These are phyloP conservation scores for Halichoeres trimaculatus DNA, from an alignment of 2,113 vertebrate genomes.

Conservation along the genomic window DNA sequence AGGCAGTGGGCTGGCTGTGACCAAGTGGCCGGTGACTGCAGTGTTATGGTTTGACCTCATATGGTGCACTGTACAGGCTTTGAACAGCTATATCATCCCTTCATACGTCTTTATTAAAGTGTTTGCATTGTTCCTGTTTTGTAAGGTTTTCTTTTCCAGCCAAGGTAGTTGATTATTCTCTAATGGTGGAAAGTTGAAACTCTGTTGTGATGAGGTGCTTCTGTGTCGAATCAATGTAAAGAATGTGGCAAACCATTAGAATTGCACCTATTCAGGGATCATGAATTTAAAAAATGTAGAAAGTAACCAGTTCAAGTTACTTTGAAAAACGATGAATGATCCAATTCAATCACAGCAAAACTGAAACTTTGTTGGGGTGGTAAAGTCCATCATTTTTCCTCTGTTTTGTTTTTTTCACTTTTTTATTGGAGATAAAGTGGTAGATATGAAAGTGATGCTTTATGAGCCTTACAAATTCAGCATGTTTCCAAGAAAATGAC, in stretches of 20 bases:
- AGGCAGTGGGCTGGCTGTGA: conserved; percentile 4
- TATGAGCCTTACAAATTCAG: too few relatives aligned
- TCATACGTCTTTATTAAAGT: not conserved
- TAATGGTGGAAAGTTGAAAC: too few relatives aligned
- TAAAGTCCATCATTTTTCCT: not conserved
- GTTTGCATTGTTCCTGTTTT: not conserved
- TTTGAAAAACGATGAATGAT: too few relatives aligned
- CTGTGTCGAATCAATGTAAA: too few relatives aligned
- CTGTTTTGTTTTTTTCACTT: not conserved
- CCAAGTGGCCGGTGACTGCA: not conserved
- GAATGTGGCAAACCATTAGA: too few relatives aligned
- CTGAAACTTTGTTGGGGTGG: not conserved
- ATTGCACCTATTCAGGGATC: too few relatives aligned
- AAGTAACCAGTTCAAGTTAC: too few relatives aligned
- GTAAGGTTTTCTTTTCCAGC: not conserved
- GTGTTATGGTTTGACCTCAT: conserved; percentile 3
- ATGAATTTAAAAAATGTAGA: too few relatives aligned
- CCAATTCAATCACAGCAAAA: not conserved
- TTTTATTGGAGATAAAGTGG: not conserved
- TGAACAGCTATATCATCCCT: not conserved
- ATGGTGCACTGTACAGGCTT: not conserved
- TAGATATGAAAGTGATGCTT: not conserved
- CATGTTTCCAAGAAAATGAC: too few relatives aligned
- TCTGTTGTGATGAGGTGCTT: too few relatives aligned
- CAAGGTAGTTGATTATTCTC: too few relatives aligned